Conservation (phyloP, 2,888 invertebrate species). For the Drepanosiphum platanoidis region DNA sequence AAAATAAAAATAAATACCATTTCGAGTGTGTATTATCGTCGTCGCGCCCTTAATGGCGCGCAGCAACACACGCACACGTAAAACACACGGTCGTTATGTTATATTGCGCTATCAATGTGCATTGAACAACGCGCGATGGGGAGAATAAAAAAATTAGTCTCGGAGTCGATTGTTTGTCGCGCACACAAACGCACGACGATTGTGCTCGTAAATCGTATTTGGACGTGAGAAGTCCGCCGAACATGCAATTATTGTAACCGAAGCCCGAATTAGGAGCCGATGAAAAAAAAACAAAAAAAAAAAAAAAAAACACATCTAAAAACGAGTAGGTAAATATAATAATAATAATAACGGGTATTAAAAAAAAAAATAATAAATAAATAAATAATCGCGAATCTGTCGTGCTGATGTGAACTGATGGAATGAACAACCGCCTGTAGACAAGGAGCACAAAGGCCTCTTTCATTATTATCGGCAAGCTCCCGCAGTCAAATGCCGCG, state of each 20-base stretch:
- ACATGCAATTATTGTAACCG: conserved; percentile 62
- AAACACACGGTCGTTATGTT: neutral
- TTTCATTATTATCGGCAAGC: conserved; percentile 50
- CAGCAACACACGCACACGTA: neutral
- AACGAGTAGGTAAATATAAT: too few relatives aligned
- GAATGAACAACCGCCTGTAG: conserved; percentile 62
- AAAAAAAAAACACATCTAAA: too few relatives aligned
- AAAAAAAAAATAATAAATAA: conserved; percentile 19
- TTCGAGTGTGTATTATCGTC: conserved; percentile 33
- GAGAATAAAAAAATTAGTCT: conserved; percentile 37
- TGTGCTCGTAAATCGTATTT: conserved; percentile 48
- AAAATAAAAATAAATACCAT: conserved; percentile 10
- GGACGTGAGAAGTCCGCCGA: conserved; percentile 59
- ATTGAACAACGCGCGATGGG: conserved; percentile 15
- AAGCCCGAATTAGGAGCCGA: conserved; percentile 52
- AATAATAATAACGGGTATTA: conserved; percentile 52
- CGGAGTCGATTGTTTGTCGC: conserved; percentile 43
- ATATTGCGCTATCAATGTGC: conserved; percentile 28
- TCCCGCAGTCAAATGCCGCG: conserved; percentile 55
- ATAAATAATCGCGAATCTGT: conserved; percentile 51
- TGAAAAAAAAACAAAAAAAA: conserved; percentile 59
- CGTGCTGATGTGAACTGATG: conserved; percentile 62
- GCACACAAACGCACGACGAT: conserved; percentile 23
- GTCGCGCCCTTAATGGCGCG: neutral
- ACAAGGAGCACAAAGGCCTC: conserved; percentile 54